Evolutionary conservation across 1,140 invertebrate species (phyloP).

Genomic region (Thaumatotibia leucotreta): DNA sequence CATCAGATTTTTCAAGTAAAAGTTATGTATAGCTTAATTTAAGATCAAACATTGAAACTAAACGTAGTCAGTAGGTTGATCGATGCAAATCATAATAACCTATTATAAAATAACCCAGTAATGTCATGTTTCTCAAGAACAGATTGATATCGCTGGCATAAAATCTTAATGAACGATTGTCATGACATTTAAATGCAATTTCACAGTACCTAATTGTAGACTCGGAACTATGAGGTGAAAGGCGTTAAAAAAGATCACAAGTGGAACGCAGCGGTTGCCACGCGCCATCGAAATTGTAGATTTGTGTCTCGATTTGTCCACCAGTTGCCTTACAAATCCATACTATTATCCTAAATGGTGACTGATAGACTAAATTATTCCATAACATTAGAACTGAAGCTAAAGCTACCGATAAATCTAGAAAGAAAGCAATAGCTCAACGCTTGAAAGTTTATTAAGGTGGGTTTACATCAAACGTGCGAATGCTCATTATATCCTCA

Average conservation of each 20-base stretch:
- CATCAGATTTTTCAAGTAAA: too few relatives aligned
- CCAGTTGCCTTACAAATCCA: not conserved
- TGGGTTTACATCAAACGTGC: too few relatives aligned
- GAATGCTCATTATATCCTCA: too few relatives aligned
- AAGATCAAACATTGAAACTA: too few relatives aligned
- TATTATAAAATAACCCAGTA: not conserved
- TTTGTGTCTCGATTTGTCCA: constrained; percentile 6
- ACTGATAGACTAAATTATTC: not conserved
- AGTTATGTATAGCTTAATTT: too few relatives aligned
- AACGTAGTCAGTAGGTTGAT: too few relatives aligned
- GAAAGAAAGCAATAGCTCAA: not conserved
- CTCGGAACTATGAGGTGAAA: constrained; percentile 6
- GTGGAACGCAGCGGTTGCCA: not conserved
- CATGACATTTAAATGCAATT: constrained; percentile 1
- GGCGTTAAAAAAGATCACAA: not conserved
- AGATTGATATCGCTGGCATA: constrained; percentile 5
- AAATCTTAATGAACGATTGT: constrained; percentile 11
- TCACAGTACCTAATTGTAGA: not conserved
- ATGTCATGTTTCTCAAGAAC: not conserved
- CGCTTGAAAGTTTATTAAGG: too few relatives aligned
- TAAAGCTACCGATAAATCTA: not conserved
- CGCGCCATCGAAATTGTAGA: not conserved
- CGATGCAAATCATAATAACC: too few relatives aligned
- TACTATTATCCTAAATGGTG: not conserved
- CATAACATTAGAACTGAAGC: not conserved